Percentiles rank a stretch among this genome's conserved stretches.
These are phyloP conservation scores for Notothenia rossii DNA, from an alignment of 2,113 vertebrate genomes.

Conservation along the genomic window DNA sequence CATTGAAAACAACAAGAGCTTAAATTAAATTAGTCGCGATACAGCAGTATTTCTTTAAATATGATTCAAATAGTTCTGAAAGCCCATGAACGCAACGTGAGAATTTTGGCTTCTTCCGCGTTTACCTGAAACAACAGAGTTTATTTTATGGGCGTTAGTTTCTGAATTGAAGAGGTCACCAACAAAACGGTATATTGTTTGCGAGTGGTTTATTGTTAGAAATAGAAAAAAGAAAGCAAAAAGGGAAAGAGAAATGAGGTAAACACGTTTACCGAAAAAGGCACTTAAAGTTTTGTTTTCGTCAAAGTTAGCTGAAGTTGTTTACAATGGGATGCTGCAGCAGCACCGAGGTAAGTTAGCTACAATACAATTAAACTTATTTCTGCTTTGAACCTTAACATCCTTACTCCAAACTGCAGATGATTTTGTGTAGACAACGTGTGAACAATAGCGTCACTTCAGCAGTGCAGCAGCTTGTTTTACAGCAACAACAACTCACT, in stretches of 20 bases:
- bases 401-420: not conserved
- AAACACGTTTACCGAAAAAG: not conserved
- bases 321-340: conserved; percentile 69
- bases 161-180: not conserved
- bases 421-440: not conserved
- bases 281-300: conserved; percentile 11
- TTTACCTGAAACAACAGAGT: conserved; percentile 53
- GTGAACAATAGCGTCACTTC: conserved; percentile 27
- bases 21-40: not conserved
- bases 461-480: conserved; percentile 19
- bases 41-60: not conserved
- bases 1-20: too few relatives aligned
- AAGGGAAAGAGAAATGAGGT: not conserved
- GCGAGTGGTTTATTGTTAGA: rapidly evolving
- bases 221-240: not conserved
- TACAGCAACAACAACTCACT: conserved; percentile 9
- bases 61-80: not conserved
- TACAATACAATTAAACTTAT: not conserved
- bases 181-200: not conserved
- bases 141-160: not conserved
- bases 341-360: conserved; percentile 68
- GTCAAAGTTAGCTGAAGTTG: conserved; percentile 5
- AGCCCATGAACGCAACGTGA: conserved; percentile 35
- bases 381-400: not conserved
- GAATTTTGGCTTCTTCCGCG: conserved; percentile 62